Evolutionary conservation across 1,140 invertebrate genomes (phyloP), one percentile per base, ranked within the genome.

Genomic region (Calycopis cecrops): DNA sequence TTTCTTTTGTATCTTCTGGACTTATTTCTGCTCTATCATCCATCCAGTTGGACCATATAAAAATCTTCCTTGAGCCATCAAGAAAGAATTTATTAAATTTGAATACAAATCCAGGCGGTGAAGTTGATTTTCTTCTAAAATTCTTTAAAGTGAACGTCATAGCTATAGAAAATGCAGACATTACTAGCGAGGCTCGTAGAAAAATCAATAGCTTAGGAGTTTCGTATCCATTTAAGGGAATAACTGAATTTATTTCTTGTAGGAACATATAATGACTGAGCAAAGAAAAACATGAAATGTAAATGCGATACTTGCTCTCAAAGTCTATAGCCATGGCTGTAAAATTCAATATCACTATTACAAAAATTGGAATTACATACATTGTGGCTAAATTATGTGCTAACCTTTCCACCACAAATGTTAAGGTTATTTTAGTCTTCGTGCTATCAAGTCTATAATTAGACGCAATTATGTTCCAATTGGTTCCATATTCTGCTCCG

Each of bases 121-220:
- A 4, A 0, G 11, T 35, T 7, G 34, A 56, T 10, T 11, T 57
- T 34, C 35, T 64, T 14, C 35, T 54, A 3, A 79, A 28, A 10
- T 17, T 48, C 40, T 48, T 55, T 14, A 77, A 62, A n/a, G 59
- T 9, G 4, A 69, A 49, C 0, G 67, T 65, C 3, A 73, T 48
- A n/a, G 69, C 14, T 14, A 71, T 42, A 9, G 55, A 47, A 9
- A 60, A 35, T 8, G 58, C 40, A 0, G 68, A 73, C 1, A 73
- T 37, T 42, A 65, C 17, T 9, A 71, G 11, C 4, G 73, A 80
- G 0, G 47, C 38, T 7, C 56, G 57, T 3, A 69, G 53, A 40
- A 66, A 76, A 1, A 61, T 57, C 8, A 78, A 51, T 28, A 80
- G 54, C 0, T 48, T 62, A 4, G 75, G 75, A 0, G 60, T 48